These are phyloP conservation scores for Ibidorhyncha struthersii DNA, from an alignment of 2,113 vertebrate species.

Conservation along the genomic window DNA sequence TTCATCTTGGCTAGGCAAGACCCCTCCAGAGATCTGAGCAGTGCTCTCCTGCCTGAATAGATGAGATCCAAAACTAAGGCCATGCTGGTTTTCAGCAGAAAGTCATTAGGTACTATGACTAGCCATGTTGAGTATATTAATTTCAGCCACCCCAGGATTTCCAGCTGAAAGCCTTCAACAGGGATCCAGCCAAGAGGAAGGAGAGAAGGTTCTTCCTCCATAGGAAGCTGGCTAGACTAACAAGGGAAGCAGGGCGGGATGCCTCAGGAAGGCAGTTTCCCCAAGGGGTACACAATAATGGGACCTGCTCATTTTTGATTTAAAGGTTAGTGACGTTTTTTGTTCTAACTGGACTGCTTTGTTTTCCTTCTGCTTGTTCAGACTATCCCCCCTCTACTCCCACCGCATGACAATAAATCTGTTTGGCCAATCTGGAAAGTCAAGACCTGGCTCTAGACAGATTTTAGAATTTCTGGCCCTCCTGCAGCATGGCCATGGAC, in stretches of 20 bases:
- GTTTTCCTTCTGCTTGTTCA: background rate
- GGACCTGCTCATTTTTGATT: background rate
- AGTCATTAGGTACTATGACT: background rate
- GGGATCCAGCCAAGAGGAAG: background rate
- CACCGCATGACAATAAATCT: fast-evolving
- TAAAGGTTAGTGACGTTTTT: background rate
- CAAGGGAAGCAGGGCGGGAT: background rate
- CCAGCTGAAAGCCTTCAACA: background rate
- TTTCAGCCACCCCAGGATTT: background rate
- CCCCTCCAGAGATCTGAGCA: background rate
- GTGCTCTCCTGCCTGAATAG: background rate
- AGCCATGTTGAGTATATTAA: background rate
- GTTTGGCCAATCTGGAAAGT: background rate
- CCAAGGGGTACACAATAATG: background rate
- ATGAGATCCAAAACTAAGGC: background rate
- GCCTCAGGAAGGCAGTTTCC: background rate
- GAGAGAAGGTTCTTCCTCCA: background rate
- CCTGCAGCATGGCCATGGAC: background rate
- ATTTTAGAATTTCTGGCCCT: background rate
- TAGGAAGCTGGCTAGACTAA: background rate
- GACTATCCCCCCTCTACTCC: too few relatives aligned
- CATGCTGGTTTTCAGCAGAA: background rate
- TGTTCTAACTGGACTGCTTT: background rate
- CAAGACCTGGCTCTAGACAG: background rate
- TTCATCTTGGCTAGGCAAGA: background rate